Base-by-base conservation (phyloP, 1,140 invertebrate species). In the Wasmannia auropunctata region DNA sequence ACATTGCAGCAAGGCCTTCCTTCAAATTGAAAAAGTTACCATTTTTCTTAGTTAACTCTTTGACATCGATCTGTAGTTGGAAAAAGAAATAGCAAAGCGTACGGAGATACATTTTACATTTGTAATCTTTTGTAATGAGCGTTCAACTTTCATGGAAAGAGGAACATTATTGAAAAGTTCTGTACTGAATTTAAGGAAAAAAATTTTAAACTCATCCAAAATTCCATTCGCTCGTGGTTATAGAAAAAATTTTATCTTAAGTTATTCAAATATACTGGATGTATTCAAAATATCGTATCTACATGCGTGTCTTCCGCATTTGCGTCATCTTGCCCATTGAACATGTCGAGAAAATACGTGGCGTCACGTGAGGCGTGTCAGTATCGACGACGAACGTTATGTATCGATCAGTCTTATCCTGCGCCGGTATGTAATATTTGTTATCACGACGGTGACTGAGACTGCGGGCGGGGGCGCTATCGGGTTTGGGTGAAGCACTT, bases 221-320 rank as follows among this genome's bases (percentile, higher is more conserved):
- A 65, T 19, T 80, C 16, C 31, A 69, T 51, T 51, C 62, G n/a
- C 8, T 11, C 28, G 7, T 37, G 7, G 10, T 51, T 51, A 67
- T 1, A 16, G 5, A 77, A 63, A n/a, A 46, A 14, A 14, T 51
- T 65, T 37, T 19, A 37, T 81, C 37, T 70, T 11, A 31, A 58
- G 19, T 28, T 58, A 83, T 74, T 83, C 67, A 16, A 19, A 58
- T 40, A 28, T 31, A 31, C 43, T n/a, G 14, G 28, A 83, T 34
- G 37, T 81, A 83, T 83, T 83, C 79, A 83, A 83, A 83, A 72
- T 46, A 83, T 58, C 65, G 7, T 72, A 83, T 83, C 74, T 83
- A 83, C 67, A 72, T 83, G 79, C 79, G 40, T 34, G 79, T 83
- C 79, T 31, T 43, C 14, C 0, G 51, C 51, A 37, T 58, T 22